phyloP scores from a whole-genome alignment of 1,140 invertebrate genomes.

The Macrosteles quadrilineatus region DNA sequence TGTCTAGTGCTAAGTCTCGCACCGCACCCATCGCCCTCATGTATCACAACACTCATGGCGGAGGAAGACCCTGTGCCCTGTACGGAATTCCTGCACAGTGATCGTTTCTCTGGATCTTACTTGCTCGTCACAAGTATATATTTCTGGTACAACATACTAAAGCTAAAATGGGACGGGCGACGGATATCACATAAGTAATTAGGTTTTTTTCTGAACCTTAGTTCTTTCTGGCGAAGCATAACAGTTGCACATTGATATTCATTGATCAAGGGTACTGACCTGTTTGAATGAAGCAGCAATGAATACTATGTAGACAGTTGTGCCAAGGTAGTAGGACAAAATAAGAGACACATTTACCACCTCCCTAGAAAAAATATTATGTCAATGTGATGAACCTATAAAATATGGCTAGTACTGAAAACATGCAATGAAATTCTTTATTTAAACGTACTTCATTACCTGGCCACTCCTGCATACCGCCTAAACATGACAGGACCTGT shows the following conservation, averaged over 20 bases:
- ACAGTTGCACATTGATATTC: neutral
- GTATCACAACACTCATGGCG: too few species aligned
- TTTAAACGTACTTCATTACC: neutral
- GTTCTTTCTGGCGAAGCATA: neutral
- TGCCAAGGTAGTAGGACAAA: neutral
- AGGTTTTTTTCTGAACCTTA: neutral
- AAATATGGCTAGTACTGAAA: neutral
- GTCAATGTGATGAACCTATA: neutral
- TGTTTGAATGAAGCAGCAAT: slow-evolving; percentile 9
- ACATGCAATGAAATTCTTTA: neutral
- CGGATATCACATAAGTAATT: neutral
- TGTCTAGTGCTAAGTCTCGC: too few species aligned
- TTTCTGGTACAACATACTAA: too few species aligned
- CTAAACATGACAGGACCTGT: neutral
- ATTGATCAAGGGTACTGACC: neutral
- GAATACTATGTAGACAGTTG: neutral
- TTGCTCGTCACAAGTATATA: too few species aligned
- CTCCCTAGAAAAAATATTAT: neutral
- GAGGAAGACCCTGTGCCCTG: too few species aligned
- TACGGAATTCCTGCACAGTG: neutral
- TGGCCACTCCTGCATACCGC: neutral
- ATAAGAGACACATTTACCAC: neutral
- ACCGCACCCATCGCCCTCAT: too few species aligned
- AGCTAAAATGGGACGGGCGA: neutral
- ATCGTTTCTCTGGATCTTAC: neutral